Evolutionary conservation across 2,797 vertebrate genomes (phyloP).

Genomic region (Falco rusticolus): DNA sequence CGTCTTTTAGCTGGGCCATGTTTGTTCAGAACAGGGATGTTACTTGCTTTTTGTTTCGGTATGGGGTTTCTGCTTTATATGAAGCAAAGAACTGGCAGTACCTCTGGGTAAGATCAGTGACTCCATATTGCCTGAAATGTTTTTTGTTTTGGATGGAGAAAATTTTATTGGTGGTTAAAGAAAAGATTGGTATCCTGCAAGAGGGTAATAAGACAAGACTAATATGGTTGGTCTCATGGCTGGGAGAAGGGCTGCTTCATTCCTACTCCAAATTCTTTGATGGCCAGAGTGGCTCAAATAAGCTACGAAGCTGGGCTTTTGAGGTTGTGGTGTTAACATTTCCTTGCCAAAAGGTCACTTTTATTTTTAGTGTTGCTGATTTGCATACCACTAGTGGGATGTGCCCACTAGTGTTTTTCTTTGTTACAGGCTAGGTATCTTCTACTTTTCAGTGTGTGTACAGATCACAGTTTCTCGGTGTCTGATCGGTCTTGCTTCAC

Average conservation of each 20-base stretch:
- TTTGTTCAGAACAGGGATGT: not conserved
- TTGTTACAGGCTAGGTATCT: not conserved
- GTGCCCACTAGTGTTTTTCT: not conserved
- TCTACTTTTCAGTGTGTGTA: not conserved
- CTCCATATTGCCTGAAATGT: not conserved
- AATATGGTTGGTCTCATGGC: not conserved
- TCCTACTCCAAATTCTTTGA: not conserved
- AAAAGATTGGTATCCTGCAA: not conserved
- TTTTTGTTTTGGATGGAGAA: not conserved
- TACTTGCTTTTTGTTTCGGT: not conserved
- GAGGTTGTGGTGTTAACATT: not conserved
- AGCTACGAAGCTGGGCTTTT: not conserved
- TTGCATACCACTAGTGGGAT: not conserved
- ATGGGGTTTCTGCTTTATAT: not conserved
- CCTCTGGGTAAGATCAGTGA: not conserved
- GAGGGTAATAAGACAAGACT: not conserved
- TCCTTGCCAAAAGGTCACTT: not conserved
- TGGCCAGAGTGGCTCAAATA: not conserved
- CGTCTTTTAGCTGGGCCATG: not conserved
- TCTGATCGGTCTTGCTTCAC: not conserved
- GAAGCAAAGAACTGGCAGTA: not conserved
- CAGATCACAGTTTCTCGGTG: fast-evolving
- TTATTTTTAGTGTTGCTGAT: not conserved
- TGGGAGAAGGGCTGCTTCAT: not conserved
- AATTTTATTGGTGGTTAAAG: not conserved